Evolutionary conservation across 2,113 vertebrate genomes (phyloP).

Genomic region (Cricetomys ansorgei): DNA sequence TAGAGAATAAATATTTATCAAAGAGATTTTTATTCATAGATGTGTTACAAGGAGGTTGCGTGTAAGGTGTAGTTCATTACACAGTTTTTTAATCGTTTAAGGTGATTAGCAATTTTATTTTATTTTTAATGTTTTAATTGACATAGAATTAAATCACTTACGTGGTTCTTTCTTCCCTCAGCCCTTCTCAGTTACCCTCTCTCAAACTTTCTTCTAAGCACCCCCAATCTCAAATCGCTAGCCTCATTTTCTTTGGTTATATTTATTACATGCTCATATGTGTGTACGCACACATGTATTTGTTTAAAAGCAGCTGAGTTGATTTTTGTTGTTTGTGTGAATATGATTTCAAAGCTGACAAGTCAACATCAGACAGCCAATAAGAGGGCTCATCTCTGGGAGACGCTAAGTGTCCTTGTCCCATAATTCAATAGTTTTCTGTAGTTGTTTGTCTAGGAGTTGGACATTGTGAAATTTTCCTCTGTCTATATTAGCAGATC

Average conservation of each 20-base stretch:
- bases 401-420: not conserved
- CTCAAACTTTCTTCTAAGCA: not conserved
- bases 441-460: not conserved
- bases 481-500: not conserved
- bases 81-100: not conserved
- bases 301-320: not conserved
- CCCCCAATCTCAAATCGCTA: not conserved
- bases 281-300: not conserved
- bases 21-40: not conserved
- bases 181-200: not conserved
- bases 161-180: not conserved
- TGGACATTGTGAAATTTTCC: not conserved
- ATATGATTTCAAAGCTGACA: not conserved
- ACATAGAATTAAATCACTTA: not conserved
- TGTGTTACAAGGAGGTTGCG: not conserved
- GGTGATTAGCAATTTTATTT: not conserved
- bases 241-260: not conserved
- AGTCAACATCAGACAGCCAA: not conserved
- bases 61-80: not conserved
- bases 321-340: not conserved
- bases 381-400: not conserved
- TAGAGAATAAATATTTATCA: not conserved
- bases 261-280: not conserved
- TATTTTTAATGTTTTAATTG: not conserved
- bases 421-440: not conserved